Conservation (phyloP, 2,797 vertebrate genomes). For the Propithecus deckenii region DNA sequence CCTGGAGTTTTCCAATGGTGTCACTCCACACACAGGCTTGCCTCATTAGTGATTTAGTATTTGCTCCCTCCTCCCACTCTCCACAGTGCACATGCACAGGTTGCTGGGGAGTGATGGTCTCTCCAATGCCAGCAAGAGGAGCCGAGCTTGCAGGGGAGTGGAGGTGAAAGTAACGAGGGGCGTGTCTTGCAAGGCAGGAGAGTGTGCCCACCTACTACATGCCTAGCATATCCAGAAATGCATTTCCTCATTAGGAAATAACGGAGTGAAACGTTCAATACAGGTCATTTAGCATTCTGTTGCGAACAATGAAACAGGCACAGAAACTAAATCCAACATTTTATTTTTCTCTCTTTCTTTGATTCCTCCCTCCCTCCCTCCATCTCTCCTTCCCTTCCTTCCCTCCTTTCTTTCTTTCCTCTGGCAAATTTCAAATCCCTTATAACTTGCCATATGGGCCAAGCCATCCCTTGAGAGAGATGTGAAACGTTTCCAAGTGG, state of each 20-base stretch:
- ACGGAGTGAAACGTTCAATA: not conserved
- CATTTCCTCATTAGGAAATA: not conserved
- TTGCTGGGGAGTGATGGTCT: not conserved
- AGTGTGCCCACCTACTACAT: fast-evolving
- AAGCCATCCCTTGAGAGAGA: not conserved
- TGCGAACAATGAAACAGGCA: not conserved
- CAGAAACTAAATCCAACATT: not conserved
- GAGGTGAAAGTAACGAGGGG: not conserved
- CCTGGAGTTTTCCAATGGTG: not conserved
- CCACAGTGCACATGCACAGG: not conserved
- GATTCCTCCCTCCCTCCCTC: not conserved
- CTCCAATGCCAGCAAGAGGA: not conserved
- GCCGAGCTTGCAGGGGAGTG: not conserved
- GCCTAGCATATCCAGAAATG: not conserved
- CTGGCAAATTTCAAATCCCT: not conserved
- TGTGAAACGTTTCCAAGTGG: not conserved
- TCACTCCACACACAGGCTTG: not conserved
- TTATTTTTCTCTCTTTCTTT: not conserved
- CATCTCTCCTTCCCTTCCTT: not conserved
- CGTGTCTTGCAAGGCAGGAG: not conserved
- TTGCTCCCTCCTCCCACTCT: not conserved
- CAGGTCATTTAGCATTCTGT: not conserved
- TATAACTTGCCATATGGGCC: not conserved
- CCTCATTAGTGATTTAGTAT: not conserved
- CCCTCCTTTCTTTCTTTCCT: not conserved